Conservation (phyloP, 2,888 invertebrate species). For the Ochropacha duplaris region DNA sequence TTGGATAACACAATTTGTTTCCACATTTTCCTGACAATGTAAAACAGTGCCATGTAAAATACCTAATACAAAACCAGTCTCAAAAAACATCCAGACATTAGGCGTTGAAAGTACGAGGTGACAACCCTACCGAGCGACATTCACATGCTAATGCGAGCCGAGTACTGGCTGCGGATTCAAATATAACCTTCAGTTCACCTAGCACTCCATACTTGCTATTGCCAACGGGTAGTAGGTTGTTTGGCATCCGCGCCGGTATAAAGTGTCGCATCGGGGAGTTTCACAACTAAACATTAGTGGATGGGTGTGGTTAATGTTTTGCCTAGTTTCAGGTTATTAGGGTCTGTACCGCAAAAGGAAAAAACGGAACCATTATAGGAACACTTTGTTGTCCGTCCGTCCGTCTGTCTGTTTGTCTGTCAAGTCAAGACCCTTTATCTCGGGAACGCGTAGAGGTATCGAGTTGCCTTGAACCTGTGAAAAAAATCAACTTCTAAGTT, state of each 20-base stretch:
- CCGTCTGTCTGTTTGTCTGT: too few species aligned
- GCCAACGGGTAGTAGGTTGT: not conserved
- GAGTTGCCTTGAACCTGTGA: too few species aligned
- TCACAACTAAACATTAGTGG: not conserved
- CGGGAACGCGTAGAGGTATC: too few species aligned
- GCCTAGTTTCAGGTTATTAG: not conserved
- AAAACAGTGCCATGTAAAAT: too few species aligned
- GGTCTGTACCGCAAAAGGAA: too few species aligned
- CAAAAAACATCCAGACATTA: slow-evolving; percentile 10
- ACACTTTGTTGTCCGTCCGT: too few species aligned
- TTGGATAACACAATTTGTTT: too few species aligned
- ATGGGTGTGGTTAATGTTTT: not conserved
- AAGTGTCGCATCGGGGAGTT: not conserved
- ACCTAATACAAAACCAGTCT: not conserved
- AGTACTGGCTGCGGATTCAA: slow-evolving; percentile 20
- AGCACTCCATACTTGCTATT: not conserved
- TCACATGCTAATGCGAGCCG: slow-evolving; percentile 33
- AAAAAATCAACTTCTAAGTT: too few species aligned
- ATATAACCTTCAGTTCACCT: slow-evolving; percentile 4
- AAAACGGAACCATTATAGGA: too few species aligned
- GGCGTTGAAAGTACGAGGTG: slow-evolving; percentile 14
- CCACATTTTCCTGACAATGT: too few species aligned
- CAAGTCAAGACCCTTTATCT: too few species aligned
- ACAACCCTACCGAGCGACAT: slow-evolving; percentile 22
- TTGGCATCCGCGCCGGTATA: not conserved